Evolutionary conservation across 2,113 vertebrate genomes (phyloP).

Genomic region (Eubucco bourcierii): DNA sequence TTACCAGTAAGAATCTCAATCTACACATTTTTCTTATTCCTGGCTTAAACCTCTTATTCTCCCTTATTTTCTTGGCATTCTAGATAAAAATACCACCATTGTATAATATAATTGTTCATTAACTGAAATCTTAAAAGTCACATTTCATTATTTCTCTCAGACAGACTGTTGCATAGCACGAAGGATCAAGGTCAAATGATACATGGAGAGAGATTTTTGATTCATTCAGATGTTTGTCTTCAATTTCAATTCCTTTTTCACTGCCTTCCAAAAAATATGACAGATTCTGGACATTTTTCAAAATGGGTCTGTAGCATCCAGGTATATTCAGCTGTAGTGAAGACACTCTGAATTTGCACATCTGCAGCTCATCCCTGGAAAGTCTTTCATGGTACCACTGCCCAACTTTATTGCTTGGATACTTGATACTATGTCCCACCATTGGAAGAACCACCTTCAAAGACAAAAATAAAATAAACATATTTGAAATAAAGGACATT

Average conservation of each 20-base stretch:
- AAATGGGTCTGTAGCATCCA: slow-evolving; percentile 89
- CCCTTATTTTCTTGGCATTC: neutral
- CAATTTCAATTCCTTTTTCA: neutral
- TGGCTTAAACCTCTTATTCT: neutral
- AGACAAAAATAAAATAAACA: neutral
- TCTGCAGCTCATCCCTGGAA: slow-evolving; percentile 78
- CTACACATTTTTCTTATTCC: neutral
- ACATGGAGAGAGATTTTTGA: slow-evolving; percentile 72
- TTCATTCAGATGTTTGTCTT: neutral
- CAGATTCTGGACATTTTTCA: slow-evolving; percentile 84
- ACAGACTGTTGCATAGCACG: slow-evolving; percentile 92
- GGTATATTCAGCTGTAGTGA: slow-evolving; percentile 89
- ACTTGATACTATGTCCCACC: slow-evolving; percentile 88
- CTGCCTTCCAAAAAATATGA: slow-evolving; percentile 71
- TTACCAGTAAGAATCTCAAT: neutral
- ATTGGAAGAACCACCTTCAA: slow-evolving; percentile 91
- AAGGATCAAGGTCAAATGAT: slow-evolving; percentile 88
- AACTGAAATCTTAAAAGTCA: slow-evolving; percentile 66
- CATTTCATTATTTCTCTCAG: slow-evolving; percentile 95
- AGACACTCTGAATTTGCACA: slow-evolving; percentile 83
- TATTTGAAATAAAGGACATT: neutral
- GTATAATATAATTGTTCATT: neutral
- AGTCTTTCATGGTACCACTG: slow-evolving; percentile 82
- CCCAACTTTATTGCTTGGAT: slow-evolving; percentile 85
- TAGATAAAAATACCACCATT: neutral